phyloP scores from a whole-genome alignment of 2,113 vertebrate species.

The Sylvilagus bachmani region DNA sequence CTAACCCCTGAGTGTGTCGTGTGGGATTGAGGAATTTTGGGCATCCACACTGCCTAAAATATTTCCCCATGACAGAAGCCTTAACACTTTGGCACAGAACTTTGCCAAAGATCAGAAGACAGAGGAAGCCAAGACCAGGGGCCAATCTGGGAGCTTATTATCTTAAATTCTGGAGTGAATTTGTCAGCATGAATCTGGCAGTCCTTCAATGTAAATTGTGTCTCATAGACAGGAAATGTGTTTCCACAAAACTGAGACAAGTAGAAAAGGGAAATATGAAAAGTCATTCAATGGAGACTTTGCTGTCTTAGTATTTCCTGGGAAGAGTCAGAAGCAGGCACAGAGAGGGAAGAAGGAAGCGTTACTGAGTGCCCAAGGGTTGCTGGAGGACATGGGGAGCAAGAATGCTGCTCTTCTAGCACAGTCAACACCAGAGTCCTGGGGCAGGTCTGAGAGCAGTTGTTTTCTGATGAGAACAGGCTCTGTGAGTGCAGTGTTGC shows the following conservation, averaged over 20 bases:
- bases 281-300: neutral
- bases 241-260: conserved; percentile 20
- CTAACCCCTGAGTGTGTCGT: neutral
- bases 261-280: neutral
- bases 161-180: neutral
- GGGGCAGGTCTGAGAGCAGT: neutral
- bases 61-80: neutral
- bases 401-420: neutral
- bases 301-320: neutral
- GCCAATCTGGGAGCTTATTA: neutral
- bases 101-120: neutral
- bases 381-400: neutral
- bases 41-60: neutral
- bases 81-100: neutral
- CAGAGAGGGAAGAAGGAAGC: neutral
- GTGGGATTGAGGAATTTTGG: neutral
- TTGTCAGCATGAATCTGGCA: conserved; percentile 35
- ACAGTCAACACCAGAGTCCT: neutral
- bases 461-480: neutral
- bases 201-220: neutral
- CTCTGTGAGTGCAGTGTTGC: neutral
- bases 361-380: rapidly evolving
- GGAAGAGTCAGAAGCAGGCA: neutral
- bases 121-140: neutral
- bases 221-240: neutral